phyloP scores from a whole-genome alignment of 2,797 vertebrate species.

The Diplodus puntazzo region DNA sequence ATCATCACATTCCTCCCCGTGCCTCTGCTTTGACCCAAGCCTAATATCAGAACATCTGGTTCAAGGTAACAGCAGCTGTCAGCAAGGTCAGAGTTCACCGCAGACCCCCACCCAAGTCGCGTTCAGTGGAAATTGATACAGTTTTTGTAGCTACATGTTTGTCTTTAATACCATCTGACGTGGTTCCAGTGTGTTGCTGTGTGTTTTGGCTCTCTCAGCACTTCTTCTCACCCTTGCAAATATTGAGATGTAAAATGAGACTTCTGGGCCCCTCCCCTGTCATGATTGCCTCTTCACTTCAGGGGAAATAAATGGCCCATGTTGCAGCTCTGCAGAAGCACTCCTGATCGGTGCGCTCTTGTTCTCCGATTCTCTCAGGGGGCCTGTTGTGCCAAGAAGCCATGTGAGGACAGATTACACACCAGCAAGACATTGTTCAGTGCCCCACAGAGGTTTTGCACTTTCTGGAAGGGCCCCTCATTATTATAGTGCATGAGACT shows the following conservation, averaged over 20 bases:
- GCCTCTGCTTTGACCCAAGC: slow-evolving; percentile 54
- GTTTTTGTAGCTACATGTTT: slow-evolving; percentile 66
- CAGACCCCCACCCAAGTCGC: slow-evolving; percentile 40
- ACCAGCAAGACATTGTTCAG: slow-evolving; percentile 73
- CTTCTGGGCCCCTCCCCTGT: slow-evolving; percentile 52
- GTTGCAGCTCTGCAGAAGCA: slow-evolving; percentile 59
- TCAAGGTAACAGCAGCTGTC: slow-evolving; percentile 72
- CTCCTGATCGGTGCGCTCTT: slow-evolving; percentile 58
- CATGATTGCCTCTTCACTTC: slow-evolving; percentile 55
- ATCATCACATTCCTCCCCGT: slow-evolving; percentile 40
- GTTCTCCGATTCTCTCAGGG: slow-evolving; percentile 49
- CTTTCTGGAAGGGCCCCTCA: slow-evolving; percentile 67
- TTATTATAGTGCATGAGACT: slow-evolving; percentile 71
- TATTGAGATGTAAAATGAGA: slow-evolving; percentile 67
- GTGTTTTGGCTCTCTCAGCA: slow-evolving; percentile 61
- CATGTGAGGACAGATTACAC: slow-evolving; percentile 72
- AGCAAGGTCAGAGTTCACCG: slow-evolving; percentile 53
- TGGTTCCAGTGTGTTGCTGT: slow-evolving; percentile 55
- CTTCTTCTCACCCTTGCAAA: slow-evolving; percentile 62
- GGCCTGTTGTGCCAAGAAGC: slow-evolving; percentile 61
- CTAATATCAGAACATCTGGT: slow-evolving; percentile 76
- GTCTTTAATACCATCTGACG: slow-evolving; percentile 59
- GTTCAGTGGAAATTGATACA: slow-evolving; percentile 58
- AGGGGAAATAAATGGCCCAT: slow-evolving; percentile 58
- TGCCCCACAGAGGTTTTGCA: slow-evolving; percentile 65